Conservation (phyloP, 2,888 invertebrate genomes). For the Melanostoma scalare region DNA sequence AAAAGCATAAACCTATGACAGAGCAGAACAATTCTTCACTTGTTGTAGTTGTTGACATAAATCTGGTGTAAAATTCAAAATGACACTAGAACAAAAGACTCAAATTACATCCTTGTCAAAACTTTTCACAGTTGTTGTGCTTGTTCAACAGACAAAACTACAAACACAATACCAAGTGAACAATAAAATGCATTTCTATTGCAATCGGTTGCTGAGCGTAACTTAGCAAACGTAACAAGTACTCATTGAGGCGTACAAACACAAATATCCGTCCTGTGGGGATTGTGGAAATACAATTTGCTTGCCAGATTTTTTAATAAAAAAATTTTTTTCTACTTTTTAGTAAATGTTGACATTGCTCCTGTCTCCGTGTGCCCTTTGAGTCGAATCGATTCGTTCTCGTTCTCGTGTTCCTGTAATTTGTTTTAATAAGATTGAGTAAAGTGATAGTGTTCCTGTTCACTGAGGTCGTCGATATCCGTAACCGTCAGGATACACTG, state of each 20-base stretch:
- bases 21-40: neutral
- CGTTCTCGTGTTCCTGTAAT: conserved; percentile 65
- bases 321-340: conserved; percentile 35
- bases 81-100: conserved; percentile 53
- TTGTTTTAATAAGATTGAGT: conserved; percentile 72
- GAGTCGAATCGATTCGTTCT: conserved; percentile 40
- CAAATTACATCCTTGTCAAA: conserved; percentile 56
- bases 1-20: neutral
- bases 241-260: conserved; percentile 38
- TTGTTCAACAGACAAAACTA: conserved; percentile 3
- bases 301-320: neutral
- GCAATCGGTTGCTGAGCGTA: conserved; percentile 35
- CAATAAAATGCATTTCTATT: conserved; percentile 48
- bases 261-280: conserved; percentile 17
- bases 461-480: conserved; percentile 68
- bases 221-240: conserved; percentile 42
- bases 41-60: conserved; percentile 18
- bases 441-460: conserved; percentile 69
- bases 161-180: conserved; percentile 38
- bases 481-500: conserved; percentile 46
- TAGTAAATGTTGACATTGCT: conserved; percentile 68
- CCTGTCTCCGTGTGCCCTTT: conserved; percentile 2
- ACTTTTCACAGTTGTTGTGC: conserved; percentile 14
- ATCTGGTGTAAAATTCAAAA: conserved; percentile 51
- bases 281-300: conserved; percentile 13